Conservation (phyloP, 2,888 invertebrate genomes). For the Ectobius pallidus region DNA sequence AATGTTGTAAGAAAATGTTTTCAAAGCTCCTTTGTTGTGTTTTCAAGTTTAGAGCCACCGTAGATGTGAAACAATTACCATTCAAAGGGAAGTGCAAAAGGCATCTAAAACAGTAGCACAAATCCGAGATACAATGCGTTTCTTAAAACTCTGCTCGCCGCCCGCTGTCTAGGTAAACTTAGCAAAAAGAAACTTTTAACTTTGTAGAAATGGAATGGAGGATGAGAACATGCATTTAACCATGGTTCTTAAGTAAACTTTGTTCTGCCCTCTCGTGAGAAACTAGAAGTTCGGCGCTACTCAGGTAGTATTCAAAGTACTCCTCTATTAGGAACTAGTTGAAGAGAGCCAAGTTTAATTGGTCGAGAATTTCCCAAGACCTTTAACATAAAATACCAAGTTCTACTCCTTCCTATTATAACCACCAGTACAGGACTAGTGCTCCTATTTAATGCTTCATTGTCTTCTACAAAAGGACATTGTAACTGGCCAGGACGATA, state of each 20-base stretch:
- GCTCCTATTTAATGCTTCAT: too few species aligned
- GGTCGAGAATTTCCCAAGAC: background rate
- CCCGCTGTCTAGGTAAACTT: background rate
- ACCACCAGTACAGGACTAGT: background rate
- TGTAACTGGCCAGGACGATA: too few species aligned
- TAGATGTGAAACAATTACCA: too few species aligned
- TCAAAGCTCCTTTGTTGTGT: too few species aligned
- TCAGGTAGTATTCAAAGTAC: conserved; percentile 2
- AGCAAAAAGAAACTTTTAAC: background rate
- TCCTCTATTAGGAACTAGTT: conserved; percentile 6
- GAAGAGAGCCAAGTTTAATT: conserved; percentile 5
- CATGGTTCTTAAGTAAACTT: background rate
- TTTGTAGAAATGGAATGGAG: background rate
- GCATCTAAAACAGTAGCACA: background rate
- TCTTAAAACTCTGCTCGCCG: background rate
- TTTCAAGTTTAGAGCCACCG: too few species aligned
- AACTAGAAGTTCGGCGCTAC: background rate
- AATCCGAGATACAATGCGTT: background rate
- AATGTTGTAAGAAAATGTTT: too few species aligned
- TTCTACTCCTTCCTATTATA: background rate
- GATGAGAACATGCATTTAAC: background rate
- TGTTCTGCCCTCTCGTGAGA: background rate
- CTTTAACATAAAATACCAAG: conserved; percentile 7
- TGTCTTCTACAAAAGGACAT: too few species aligned
- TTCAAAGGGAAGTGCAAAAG: background rate